Evolutionary conservation across 2,797 vertebrate species (phyloP), one percentile per base, ranked within the genome.

Genomic region (Sternotherus odoratus): DNA sequence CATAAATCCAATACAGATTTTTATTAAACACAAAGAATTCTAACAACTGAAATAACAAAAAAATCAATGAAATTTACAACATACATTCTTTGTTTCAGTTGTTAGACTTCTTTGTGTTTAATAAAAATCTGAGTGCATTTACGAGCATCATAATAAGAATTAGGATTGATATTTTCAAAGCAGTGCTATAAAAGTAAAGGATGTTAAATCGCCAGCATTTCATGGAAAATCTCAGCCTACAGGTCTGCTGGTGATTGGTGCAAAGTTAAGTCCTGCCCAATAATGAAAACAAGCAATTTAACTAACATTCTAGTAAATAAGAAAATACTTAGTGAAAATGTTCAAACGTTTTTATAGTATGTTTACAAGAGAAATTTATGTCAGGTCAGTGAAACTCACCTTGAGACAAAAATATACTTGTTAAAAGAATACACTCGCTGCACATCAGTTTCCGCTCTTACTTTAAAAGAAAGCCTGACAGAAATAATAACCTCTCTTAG

Each of bases 91-190:
- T 77, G 19, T 82, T 95, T 85, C 53, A 16, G 53, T 57, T 5
- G 49, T 82, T 51, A 33, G 2, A 80, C 66, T 4, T n/a, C 50
- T 81, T 43, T 50, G 46, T 85, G 88, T n/a, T 12, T 48, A 60
- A 72, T n/a, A 39, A 74, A 69, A 75, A 82, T 19, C 0, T 1
- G 82, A 74, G 13, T 56, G 39, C n/a, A 12, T 1, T 63, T 80
- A 6, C 5, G 90, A 93, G 63, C 48, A 56, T 57, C 56, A 36
- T 15, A 39, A 33, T 4, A 69, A 79, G 49, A 43, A 86, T 4
- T 1, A 1, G 54, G 46, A 43, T 9, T 46, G 80, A 85, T 39
- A 60, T 49, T 90, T 87, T 94, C 80, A 77, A 92, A 92, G 30
- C 26, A 50, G 30, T 30, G 43, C 79, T 75, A 46, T 57, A 78